Evolutionary conservation across 2,113 vertebrate genomes (phyloP).

Genomic region (Mustela lutreola): DNA sequence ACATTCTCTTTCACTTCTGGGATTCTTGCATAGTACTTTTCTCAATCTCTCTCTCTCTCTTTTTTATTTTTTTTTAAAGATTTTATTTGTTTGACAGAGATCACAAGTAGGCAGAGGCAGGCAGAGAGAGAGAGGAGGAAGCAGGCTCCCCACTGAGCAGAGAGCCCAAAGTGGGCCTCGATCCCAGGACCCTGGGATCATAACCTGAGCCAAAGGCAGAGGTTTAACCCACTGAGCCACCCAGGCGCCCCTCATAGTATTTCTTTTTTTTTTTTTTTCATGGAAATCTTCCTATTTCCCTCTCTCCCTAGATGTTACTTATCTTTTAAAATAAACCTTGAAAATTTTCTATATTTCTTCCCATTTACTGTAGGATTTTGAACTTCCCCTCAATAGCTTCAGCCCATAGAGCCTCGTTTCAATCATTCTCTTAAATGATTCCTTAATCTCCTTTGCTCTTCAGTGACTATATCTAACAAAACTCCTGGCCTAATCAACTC

Average conservation of each 20-base stretch:
- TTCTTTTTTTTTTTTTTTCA: neutral
- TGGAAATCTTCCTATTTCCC: neutral
- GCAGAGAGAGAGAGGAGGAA: too few relatives aligned
- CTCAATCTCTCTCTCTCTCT: too few relatives aligned
- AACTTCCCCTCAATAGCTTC: neutral
- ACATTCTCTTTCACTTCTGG: neutral
- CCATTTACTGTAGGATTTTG: neutral
- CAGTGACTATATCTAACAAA: neutral
- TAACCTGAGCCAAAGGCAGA: too few relatives aligned
- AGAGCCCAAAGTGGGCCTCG: accelerated
- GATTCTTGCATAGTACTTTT: neutral
- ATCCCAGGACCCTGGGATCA: too few relatives aligned
- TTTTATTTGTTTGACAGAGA: too few relatives aligned
- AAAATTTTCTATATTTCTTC: neutral
- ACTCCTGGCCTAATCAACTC: neutral
- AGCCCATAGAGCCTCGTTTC: neutral
- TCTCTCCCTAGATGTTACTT: neutral
- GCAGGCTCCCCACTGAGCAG: too few relatives aligned
- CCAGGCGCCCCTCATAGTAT: too few relatives aligned
- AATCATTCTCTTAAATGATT: neutral
- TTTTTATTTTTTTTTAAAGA: too few relatives aligned
- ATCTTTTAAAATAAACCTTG: neutral
- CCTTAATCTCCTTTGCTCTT: neutral
- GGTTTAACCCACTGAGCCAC: too few relatives aligned
- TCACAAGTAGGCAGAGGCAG: too few relatives aligned